These are phyloP conservation scores for Chaetodon auriga DNA, from an alignment of 2,113 vertebrate genomes.

Conservation along the genomic window DNA sequence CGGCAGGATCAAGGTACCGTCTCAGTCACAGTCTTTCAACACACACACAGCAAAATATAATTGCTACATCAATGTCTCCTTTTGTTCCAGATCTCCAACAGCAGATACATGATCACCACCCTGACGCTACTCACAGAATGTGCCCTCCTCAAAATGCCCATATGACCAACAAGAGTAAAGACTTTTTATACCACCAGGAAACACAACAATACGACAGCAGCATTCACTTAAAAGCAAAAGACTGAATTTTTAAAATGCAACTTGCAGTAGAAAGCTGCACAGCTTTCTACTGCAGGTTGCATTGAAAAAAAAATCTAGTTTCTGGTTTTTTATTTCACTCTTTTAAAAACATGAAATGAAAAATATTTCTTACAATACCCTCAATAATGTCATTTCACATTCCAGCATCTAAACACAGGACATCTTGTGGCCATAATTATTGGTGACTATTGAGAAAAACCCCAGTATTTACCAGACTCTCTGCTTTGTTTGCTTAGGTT, in stretches of 20 bases:
- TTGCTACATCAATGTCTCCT: neutral
- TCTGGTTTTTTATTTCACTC: neutral
- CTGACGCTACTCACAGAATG: constrained; percentile 92
- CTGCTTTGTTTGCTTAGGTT: neutral
- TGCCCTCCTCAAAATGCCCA: constrained; percentile 83
- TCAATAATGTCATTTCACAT: neutral
- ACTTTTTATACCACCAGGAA: neutral
- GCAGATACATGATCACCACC: constrained; percentile 86
- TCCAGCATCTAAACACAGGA: neutral
- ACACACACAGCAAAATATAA: neutral
- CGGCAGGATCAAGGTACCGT: constrained; percentile 92
- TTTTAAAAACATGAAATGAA: neutral
- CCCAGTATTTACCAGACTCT: neutral
- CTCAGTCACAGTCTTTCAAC: neutral
- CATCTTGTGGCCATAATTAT: neutral
- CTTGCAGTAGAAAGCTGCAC: no score
- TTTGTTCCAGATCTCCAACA: constrained; percentile 87
- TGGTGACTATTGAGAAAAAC: neutral
- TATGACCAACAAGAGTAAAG: constrained; percentile 51
- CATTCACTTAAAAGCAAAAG: neutral
- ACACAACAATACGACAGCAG: neutral
- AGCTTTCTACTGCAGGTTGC: neutral
- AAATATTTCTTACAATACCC: neutral
- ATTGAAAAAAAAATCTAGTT: neutral
- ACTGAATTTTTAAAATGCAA: neutral